A percentile compares a stretch with the other conserved stretches of the same genome.
Evolutionary conservation across 2,797 vertebrate species (phyloP).

Genomic region (Phaenicophaeus curvirostris): DNA sequence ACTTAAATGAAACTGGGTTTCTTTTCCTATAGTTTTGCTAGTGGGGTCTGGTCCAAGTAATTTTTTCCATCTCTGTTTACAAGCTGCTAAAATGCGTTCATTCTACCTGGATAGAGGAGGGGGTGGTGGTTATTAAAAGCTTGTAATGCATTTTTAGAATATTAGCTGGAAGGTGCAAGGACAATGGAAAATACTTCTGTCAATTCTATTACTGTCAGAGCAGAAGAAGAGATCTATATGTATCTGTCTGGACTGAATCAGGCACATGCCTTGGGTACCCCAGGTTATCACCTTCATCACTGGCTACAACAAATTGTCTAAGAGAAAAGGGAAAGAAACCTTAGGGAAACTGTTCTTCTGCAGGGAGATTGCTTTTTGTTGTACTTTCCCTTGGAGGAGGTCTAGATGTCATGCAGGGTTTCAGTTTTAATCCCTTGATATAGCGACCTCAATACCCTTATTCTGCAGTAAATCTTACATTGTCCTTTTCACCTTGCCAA

Average conservation of each 20-base stretch:
- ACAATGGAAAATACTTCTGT: background rate
- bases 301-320: background rate
- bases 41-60: background rate
- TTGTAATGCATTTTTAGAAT: background rate
- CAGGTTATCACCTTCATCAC: background rate
- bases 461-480: background rate
- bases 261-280: fast-evolving
- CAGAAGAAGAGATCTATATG: background rate
- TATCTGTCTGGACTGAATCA: background rate
- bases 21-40: background rate
- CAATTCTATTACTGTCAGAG: background rate
- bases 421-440: background rate
- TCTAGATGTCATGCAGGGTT: background rate
- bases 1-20: background rate
- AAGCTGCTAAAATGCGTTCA: background rate
- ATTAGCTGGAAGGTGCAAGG: background rate
- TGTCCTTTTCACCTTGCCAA: background rate
- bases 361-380: background rate
- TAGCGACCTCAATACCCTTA: background rate
- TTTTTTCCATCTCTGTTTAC: background rate
- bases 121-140: background rate
- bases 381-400: background rate
- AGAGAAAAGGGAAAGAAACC: background rate
- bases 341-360: background rate
- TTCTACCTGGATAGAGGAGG: background rate